phyloP scores from a whole-genome alignment of 2,888 invertebrate genomes.

The Leptinotarsa rubiginosa region DNA sequence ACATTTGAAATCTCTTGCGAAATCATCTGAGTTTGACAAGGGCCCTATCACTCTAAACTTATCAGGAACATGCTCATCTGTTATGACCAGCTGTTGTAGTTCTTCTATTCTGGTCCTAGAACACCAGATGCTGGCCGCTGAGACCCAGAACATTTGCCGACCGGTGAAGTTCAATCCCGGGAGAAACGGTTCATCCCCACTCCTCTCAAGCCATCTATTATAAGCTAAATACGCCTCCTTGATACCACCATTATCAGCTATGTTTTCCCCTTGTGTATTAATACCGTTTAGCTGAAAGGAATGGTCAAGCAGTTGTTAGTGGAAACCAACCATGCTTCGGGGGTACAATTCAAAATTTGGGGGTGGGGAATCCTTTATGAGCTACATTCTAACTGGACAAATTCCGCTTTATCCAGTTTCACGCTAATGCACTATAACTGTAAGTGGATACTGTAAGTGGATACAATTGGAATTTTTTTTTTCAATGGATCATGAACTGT shows the following conservation, averaged over 20 bases:
- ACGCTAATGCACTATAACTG: no score
- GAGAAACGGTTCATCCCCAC: constrained; percentile 59
- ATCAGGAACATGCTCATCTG: constrained; percentile 66
- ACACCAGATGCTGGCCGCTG: constrained; percentile 74
- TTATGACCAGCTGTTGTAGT: constrained; percentile 59
- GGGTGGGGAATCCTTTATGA: no score
- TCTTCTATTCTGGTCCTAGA: constrained; percentile 63
- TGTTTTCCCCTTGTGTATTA: constrained; percentile 93
- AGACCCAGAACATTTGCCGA: constrained; percentile 71
- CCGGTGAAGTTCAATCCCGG: constrained; percentile 63
- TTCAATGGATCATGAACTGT: no score
- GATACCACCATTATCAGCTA: constrained; percentile 94
- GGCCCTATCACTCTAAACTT: constrained; percentile 73
- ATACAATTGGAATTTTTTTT: no score
- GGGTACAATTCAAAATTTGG: background rate
- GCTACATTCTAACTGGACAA: no score
- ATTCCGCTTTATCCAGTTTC: no score
- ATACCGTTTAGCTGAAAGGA: constrained; percentile 83
- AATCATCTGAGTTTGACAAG: constrained; percentile 72
- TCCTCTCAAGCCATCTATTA: constrained; percentile 59
- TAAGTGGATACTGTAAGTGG: no score
- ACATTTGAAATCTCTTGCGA: constrained; percentile 74
- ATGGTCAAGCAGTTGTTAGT: constrained; percentile 46
- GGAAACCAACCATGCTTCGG: constrained; percentile 22
- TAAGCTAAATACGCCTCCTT: constrained; percentile 81